Base-by-base conservation (phyloP, 1,140 invertebrate genomes). In the Cotesia vestalis region DNA sequence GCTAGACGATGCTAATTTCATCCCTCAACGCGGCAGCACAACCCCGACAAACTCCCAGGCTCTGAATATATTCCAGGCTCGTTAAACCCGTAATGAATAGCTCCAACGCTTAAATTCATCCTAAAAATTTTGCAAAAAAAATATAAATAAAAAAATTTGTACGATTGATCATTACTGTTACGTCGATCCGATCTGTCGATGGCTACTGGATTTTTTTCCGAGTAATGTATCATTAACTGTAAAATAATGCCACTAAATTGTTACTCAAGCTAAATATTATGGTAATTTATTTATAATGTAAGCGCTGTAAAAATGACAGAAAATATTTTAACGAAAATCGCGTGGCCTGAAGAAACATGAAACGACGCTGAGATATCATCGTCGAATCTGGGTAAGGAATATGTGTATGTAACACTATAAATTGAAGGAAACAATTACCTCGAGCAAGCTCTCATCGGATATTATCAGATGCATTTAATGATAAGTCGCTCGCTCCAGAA, bases 361-460 rank as follows among this genome's bases (percentile, higher is more conserved):
- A 81, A 79, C 76, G 75, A 78, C 40, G 75, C 55, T 71, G 73
- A 81, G 82, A 83, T 82, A 84, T 82, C 80, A 82, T 83, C 81
- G 79, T 27, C 69, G 71, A 46, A 46, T 46, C 40, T 46, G 8
- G 11, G 6, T 46, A 46, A 46, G 11, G 40, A 46, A 46, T 73
- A 75, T 51, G 38, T 66, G 72, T 75, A 80, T 82, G 83, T 83
- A 82, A 84, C 81, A 83, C 80, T 82, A 84, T 81, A 83, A 78
- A 83, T 78, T 80, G 71, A 71, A 83, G 82, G 81, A 84, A 84
- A 84, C 81, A 84, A 84, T 84, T 84, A 84, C 82, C 77, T 76
- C 70, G 76, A 75, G 59, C 75, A 46, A 5, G 17, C 34, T 66
- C 53, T 71, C 53, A 27, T 34, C 3, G 14, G 64, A 40, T 73